Base-by-base conservation (phyloP, 2,113 vertebrate genomes). In the Bettongia penicillata region DNA sequence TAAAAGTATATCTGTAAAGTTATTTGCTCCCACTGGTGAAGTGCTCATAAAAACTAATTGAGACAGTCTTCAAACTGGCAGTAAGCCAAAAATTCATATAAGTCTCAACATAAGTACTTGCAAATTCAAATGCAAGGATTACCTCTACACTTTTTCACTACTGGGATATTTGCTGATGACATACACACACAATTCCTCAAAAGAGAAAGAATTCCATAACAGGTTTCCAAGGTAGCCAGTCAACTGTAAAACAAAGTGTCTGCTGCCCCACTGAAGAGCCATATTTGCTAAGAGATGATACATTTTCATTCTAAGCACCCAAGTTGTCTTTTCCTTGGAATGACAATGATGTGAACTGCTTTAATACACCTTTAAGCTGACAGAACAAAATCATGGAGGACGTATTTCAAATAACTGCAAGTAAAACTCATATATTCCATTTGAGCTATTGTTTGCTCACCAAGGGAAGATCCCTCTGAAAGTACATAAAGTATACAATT, bases 181-280 rank as follows among this genome's bases (percentile, higher is more conserved):
- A 53, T 53, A 84, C 0, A 53, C 68, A 84, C 0, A 51, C 89
- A 26, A 3, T 24, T 91, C 55, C 51, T 49, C 0, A 0, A 89
- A 24, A 77, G 23, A 6, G 91, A 53, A 50, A 31, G 31, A 49
- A 24, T 23, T 93, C 23, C 53, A 23, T 16, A 93, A 93, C 0
- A 0, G 0, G n/a, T 19, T 47, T 94, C 12, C 11, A 26, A 2
- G 2, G 2, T 28, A 92, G 8, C 37, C 1, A 8, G 37, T 23
- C 6, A 16, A 0, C 0, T 8, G 1, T 31, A n/a, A 23, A 37
- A n/a, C 25, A 5, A 28, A 2, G n/a, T 16, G 7, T 25, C 22
- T 31, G 52, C 4, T 90, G 4, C 89, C 8, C 89, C 24, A 49
- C 19, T 90, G 24, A 6, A 12, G 0, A 14, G 5, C 12, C 11